Percentiles rank a stretch among this genome's conserved stretches.
Conservation (phyloP, 1,140 invertebrate species). For the Pseudachorutes palmiensis region DNA sequence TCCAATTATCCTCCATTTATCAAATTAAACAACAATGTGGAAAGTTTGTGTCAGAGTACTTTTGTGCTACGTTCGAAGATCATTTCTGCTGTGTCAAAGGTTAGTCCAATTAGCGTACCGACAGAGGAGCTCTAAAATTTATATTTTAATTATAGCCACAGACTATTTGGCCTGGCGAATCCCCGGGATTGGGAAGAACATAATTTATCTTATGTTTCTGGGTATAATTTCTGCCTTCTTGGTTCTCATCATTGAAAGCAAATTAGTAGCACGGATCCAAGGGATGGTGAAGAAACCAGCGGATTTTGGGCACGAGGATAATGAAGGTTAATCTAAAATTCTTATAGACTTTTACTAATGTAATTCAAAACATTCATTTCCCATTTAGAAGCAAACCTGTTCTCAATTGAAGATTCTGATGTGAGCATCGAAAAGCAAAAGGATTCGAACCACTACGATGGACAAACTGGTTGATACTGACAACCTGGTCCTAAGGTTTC, state of each 20-base stretch:
- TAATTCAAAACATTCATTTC: background rate
- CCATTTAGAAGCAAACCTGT: background rate
- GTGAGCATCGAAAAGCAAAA: background rate
- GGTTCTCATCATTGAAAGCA: slow-evolving; percentile 49
- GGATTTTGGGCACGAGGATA: background rate
- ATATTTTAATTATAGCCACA: slow-evolving; percentile 18
- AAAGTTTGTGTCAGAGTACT: background rate
- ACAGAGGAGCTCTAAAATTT: background rate
- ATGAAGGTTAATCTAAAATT: background rate
- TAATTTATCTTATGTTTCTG: slow-evolving; percentile 47
- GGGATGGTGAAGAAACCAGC: background rate
- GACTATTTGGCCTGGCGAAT: slow-evolving; percentile 45
- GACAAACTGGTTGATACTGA: slow-evolving; percentile 4
- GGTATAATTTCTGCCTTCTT: slow-evolving; percentile 46
- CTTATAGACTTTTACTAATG: background rate
- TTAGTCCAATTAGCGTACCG: background rate
- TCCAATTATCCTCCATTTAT: slow-evolving; percentile 11
- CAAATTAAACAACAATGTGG: slow-evolving; percentile 17
- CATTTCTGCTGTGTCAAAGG: slow-evolving; percentile 20
- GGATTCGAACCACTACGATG: slow-evolving; percentile 7
- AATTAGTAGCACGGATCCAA: slow-evolving; percentile 28
- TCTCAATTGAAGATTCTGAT: slow-evolving; percentile 13
- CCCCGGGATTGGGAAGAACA: slow-evolving; percentile 52
- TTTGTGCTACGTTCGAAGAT: background rate
- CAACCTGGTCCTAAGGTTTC: slow-evolving; percentile 18